phyloP scores from a whole-genome alignment of 2,797 vertebrate species.

The Synanceia verrucosa region DNA sequence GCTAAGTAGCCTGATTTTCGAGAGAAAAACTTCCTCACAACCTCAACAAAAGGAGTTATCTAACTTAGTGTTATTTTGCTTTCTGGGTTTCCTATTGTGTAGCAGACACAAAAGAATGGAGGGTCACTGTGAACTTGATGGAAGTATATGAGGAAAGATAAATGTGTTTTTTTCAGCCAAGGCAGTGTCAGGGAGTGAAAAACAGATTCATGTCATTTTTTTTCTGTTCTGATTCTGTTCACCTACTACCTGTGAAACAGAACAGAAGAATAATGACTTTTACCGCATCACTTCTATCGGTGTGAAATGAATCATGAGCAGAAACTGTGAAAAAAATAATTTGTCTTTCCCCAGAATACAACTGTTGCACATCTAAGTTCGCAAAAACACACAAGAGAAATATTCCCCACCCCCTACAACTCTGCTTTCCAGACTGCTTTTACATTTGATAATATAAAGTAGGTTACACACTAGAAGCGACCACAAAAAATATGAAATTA shows the following conservation, averaged over 20 bases:
- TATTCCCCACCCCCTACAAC: too few relatives aligned
- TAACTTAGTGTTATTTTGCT: background rate
- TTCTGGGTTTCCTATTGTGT: background rate
- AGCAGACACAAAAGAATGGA: background rate
- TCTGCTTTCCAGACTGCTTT: too few relatives aligned
- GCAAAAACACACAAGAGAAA: too few relatives aligned
- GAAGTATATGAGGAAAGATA: background rate
- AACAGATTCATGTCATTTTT: background rate
- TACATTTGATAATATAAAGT: too few relatives aligned
- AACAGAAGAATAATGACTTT: background rate
- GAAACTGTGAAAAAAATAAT: background rate
- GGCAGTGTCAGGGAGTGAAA: background rate
- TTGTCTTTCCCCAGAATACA: too few relatives aligned
- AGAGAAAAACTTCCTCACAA: background rate
- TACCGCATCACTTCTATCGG: background rate
- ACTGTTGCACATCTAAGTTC: too few relatives aligned
- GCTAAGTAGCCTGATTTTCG: background rate
- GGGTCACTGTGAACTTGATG: conserved; percentile 36
- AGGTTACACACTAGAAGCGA: too few relatives aligned
- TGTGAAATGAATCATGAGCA: background rate
- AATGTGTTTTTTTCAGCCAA: background rate
- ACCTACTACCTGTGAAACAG: background rate
- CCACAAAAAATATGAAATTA: too few relatives aligned
- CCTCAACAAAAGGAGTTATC: background rate
- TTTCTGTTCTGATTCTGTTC: background rate